These are phyloP conservation scores for Oncorhynchus keta DNA, from an alignment of 2,113 vertebrate genomes.

Conservation along the genomic window DNA sequence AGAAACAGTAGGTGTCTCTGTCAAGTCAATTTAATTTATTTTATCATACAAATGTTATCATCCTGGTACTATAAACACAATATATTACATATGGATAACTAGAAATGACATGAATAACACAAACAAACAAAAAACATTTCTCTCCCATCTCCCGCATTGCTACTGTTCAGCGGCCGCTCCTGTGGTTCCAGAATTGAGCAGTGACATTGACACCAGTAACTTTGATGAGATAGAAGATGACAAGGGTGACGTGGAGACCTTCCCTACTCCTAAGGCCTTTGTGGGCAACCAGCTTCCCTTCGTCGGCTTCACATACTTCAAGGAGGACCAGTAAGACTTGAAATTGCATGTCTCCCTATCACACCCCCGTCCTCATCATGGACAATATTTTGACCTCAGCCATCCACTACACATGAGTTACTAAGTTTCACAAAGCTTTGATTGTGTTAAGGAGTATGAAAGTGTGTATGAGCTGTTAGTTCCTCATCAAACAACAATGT, in stretches of 20 bases:
- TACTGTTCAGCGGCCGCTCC: slow-evolving; percentile 86
- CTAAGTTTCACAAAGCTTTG: no score
- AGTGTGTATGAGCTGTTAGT: no score
- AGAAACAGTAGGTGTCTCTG: slow-evolving; percentile 87
- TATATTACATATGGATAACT: no score
- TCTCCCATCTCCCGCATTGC: background rate
- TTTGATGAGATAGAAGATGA: slow-evolving; percentile 98
- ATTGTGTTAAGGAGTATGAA: no score
- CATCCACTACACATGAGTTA: no score
- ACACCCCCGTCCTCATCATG: background rate
- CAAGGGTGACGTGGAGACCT: slow-evolving; percentile 96
- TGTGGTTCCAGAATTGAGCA: slow-evolving; percentile 96
- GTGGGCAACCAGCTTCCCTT: slow-evolving; percentile 98
- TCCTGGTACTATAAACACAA: no score
- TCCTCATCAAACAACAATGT: background rate
- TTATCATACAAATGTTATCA: no score
- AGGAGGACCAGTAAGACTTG: slow-evolving; percentile 90
- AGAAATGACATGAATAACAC: no score
- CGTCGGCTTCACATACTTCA: slow-evolving; percentile 97
- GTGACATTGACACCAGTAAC: slow-evolving; percentile 97
- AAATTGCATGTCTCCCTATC: background rate
- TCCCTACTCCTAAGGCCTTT: slow-evolving; percentile 94
- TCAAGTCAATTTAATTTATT: no score
- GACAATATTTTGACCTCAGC: no score
- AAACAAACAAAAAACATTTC: background rate